These are phyloP conservation scores for Paraescarpia echinospica DNA, from an alignment of 1,140 invertebrate genomes.

Conservation along the genomic window DNA sequence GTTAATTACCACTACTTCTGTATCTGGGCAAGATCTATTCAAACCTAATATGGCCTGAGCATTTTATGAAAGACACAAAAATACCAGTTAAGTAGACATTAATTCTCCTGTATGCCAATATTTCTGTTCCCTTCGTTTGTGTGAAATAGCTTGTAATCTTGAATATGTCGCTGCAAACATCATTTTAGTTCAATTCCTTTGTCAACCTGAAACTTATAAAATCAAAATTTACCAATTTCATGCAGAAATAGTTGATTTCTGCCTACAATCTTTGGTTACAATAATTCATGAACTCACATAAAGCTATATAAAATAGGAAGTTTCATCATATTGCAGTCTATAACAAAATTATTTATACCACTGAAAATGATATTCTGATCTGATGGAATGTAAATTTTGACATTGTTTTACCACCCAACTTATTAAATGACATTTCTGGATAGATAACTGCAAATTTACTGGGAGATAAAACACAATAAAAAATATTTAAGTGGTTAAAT, in stretches of 20 bases:
- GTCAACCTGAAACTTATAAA: not conserved
- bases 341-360: not conserved
- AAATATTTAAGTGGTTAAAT: not conserved
- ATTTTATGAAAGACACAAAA: not conserved
- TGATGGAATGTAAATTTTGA: not conserved
- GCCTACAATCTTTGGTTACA: not conserved
- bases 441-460: not conserved
- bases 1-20: not conserved
- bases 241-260: not conserved
- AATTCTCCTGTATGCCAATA: not conserved
- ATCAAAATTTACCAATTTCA: not conserved
- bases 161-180: not conserved
- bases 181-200: not conserved
- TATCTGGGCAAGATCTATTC: not conserved
- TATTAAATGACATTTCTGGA: not conserved
- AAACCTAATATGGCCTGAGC: not conserved
- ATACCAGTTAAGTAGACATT: not conserved
- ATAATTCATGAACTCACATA: not conserved
- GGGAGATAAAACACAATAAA: not conserved
- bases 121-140: not conserved
- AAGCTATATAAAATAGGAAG: not conserved
- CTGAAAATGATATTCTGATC: not conserved
- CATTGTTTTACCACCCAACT: not conserved
- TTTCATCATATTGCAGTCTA: not conserved
- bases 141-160: not conserved